Evolutionary conservation across 2,113 vertebrate species (phyloP), one percentile per base, ranked within the genome.

Genomic region (Merops nubicus): DNA sequence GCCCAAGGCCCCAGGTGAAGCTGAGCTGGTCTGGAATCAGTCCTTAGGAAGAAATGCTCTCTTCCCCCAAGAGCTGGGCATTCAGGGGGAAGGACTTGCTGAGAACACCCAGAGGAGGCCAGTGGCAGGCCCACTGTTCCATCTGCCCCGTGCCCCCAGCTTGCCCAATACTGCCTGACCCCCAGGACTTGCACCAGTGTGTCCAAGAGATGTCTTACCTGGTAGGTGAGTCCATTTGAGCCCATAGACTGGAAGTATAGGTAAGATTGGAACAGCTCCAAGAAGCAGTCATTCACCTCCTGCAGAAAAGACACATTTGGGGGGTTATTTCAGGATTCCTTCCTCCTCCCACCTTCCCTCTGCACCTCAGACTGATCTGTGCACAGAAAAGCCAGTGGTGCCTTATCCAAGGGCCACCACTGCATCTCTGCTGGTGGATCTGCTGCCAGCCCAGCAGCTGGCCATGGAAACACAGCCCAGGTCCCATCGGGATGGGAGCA

Each of bases 211-310:
- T 51, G 59, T 57, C 91, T 92, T 94, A 99, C 99, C 98, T 99
- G 99, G 94, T 99, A 99, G 33, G 98, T 99, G 93, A 99, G 96
- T 76, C 99, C 99, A 0, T 97, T 98, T 12, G 98, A 97, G 79
- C 98, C 98, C 62, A 98, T 94, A 21, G 99, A 99, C 88, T 99
- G 98, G 95, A 99, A 99, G 97, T 99, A 99, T 79, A 99, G 99
- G 97, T 99, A 98, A 59, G 98, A 99, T 93, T 99, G 98, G 96
- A 99, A 99, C 14, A 99, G 97, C 91, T 99, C 99, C 98, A 99
- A 97, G 95, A 99, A 99, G 95, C 99, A 99, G 89, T 99, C 99
- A 3, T 98, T 99, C 91, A 98, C 70, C 83, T 99, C 99, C 99
- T 99, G 95, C 21, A 73, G 69, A n/a, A 60, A 74, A 77, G 36